Base-by-base conservation (phyloP, 2,888 invertebrate species). In the Anthoptus insignis region DNA sequence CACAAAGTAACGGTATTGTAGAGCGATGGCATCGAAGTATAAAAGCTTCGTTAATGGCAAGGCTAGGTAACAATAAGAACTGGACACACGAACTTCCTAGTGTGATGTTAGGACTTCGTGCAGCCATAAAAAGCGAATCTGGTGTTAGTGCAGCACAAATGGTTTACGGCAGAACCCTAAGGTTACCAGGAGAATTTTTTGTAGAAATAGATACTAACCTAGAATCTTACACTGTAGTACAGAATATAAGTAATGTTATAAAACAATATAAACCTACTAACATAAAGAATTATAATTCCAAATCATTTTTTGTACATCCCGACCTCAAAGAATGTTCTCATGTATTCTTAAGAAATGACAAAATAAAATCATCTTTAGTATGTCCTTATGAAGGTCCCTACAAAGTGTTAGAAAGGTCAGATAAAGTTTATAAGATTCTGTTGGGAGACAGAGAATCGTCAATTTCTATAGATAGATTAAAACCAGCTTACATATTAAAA, bases 101-200 rank as follows among this genome's bases (percentile, higher is more conserved):
- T 21, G 57, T 64, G 11, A 57, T 64, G 57, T 50, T 64, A 64
- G 57, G 64, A 50, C 50, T 64, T 16, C 50, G 64, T 29, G 64
- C 64, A 13, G 64, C 57, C 50, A 50, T 49, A 1, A 64, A 42
- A 52, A n/a, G 2, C 3, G 57, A 64, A 6, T 39, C 64, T 42
- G 64, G 64, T 5, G 19, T 64, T 1, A 64, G 57, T 22, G 50
- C 57, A 11, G 52, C 64, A 0, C 49, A 63, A 39, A 37, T 63
- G 37, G 50, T 54, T 14, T 37, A 54, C n/a, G 39, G 29, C 11
- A 3, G 32, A 54, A 7, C 54, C 22, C 5, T 54, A 13, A 21
- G 16, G 13, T 37, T 29, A 13, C 37, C 54, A 54, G 54, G 54
- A 34, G 54, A 54, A 21, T 54, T 54, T 52, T 52, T 37, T 37